A percentile compares a stretch with the other conserved stretches of the same genome.
Conservation (phyloP, 2,113 vertebrate genomes). For the Eubucco bourcierii region DNA sequence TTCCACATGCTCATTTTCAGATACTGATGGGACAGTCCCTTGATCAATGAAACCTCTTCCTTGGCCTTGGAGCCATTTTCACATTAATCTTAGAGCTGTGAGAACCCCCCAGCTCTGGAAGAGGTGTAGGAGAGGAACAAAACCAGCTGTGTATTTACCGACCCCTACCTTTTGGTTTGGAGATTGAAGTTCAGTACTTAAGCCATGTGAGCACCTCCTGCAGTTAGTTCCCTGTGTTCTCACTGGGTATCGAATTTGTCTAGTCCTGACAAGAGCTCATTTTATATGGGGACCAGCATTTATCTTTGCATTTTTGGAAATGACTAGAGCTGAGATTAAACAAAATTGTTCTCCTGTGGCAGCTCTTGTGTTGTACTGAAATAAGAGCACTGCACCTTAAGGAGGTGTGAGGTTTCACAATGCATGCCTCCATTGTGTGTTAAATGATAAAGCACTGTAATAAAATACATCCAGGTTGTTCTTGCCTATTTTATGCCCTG, state of each 20-base stretch:
- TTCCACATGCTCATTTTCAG: fast-evolving
- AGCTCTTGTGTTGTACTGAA: background rate
- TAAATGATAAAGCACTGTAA: conserved; percentile 64
- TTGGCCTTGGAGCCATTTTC: background rate
- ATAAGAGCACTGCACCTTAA: conserved; percentile 40
- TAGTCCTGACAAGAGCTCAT: background rate
- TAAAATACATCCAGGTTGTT: conserved; percentile 60
- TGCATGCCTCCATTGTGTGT: conserved; percentile 42
- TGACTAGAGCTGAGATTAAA: conserved; percentile 35
- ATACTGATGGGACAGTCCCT: background rate
- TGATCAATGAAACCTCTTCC: background rate
- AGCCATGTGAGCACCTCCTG: background rate
- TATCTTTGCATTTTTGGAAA: conserved; percentile 27
- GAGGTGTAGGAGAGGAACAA: background rate
- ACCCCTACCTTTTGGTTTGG: background rate
- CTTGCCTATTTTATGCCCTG: conserved; percentile 63
- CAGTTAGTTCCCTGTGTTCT: background rate
- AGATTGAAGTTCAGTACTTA: background rate
- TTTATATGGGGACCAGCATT: background rate
- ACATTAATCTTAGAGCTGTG: background rate
- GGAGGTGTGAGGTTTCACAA: conserved; percentile 50
- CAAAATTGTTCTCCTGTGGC: conserved; percentile 20
- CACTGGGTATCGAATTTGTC: background rate
- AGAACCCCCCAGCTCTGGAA: background rate
- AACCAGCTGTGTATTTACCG: background rate